Evolutionary conservation across 1,140 invertebrate species (phyloP).

Genomic region (Trypoxylus dichotomus): DNA sequence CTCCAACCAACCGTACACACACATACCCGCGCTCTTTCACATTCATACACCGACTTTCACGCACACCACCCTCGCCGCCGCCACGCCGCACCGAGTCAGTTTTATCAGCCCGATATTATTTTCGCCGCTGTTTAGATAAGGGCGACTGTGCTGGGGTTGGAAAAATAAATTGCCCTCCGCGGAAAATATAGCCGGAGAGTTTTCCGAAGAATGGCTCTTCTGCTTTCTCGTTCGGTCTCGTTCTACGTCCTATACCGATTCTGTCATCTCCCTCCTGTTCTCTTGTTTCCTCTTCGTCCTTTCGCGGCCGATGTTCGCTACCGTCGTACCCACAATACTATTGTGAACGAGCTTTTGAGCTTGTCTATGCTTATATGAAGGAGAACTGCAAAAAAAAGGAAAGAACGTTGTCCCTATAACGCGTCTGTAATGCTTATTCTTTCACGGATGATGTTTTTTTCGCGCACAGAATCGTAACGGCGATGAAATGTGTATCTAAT

Average conservation of each 20-base stretch:
- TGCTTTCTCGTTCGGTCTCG: not conserved
- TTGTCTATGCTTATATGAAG: not conserved
- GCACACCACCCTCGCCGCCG: not conserved
- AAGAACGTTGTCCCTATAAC: not conserved
- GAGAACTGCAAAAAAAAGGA: not conserved
- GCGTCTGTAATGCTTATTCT: not conserved
- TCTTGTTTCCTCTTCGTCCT: not conserved
- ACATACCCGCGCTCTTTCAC: not conserved
- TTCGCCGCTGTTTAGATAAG: slow-evolving; percentile 56
- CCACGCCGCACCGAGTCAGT: slow-evolving; percentile 36
- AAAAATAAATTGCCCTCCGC: slow-evolving; percentile 55
- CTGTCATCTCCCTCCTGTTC: not conserved
- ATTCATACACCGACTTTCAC: not conserved
- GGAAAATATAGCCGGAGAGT: slow-evolving; percentile 53
- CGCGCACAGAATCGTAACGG: not conserved
- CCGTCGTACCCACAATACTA: not conserved
- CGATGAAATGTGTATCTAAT: not conserved
- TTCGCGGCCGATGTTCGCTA: not conserved
- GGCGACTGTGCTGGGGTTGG: slow-evolving; percentile 46
- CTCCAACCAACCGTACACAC: not conserved
- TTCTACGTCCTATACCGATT: not conserved
- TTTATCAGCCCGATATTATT: slow-evolving; percentile 56
- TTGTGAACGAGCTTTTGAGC: not conserved
- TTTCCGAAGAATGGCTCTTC: slow-evolving; percentile 49
- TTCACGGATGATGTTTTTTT: not conserved